phyloP scores from a whole-genome alignment of 2,797 vertebrate species.

The Lepilemur ruficaudatus region DNA sequence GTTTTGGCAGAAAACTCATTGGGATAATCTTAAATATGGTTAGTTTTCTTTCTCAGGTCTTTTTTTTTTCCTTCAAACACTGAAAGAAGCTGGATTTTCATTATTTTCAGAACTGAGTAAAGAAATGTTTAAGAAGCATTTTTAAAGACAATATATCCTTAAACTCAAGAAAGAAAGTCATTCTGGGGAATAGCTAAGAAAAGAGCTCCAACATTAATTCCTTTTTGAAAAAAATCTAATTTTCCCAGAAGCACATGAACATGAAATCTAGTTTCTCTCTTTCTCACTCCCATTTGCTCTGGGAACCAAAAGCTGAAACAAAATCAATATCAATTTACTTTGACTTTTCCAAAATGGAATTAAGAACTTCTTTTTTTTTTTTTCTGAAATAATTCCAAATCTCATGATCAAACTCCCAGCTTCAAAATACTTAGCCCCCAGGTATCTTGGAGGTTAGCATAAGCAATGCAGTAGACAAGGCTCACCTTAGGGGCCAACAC shows the following conservation, averaged over 20 bases:
- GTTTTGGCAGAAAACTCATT: conserved; percentile 75
- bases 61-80: conserved; percentile 46
- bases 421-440: not conserved
- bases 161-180: conserved; percentile 6
- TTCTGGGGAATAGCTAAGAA: not conserved
- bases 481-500: not conserved
- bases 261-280: not conserved
- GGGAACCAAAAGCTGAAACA: conserved; percentile 40
- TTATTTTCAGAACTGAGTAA: conserved; percentile 54
- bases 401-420: not conserved
- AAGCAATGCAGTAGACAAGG: not conserved
- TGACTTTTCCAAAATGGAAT: conserved; percentile 49
- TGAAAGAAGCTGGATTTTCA: conserved; percentile 52
- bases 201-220: not conserved
- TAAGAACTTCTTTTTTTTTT: not conserved
- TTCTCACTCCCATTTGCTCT: not conserved
- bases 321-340: conserved; percentile 54
- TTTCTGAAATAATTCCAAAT: conserved; percentile 25
- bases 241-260: not conserved
- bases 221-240: not conserved
- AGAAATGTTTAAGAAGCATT: conserved; percentile 67
- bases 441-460: not conserved
- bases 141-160: conserved; percentile 35
- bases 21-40: conserved; percentile 78
- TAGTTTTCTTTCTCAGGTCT: conserved; percentile 74